Evolutionary conservation across 2,888 invertebrate genomes (phyloP).

Genomic region (Bombyx huttoni): DNA sequence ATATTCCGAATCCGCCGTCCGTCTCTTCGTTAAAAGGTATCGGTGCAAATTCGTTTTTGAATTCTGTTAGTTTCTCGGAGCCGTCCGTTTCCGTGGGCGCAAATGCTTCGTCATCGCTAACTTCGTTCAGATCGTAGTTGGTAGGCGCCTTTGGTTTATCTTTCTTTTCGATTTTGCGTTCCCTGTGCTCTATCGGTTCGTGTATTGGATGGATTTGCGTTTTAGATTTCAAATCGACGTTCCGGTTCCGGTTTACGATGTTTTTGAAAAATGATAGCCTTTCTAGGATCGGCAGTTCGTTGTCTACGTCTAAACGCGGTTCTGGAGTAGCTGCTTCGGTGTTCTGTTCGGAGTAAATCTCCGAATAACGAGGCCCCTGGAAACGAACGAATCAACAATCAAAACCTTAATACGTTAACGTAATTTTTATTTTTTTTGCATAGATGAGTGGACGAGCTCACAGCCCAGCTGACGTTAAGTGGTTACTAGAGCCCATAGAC

Average conservation of each 20-base stretch:
- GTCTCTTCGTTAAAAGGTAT: too few relatives aligned
- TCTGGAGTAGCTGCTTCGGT: constrained; percentile 11
- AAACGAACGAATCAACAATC: constrained; percentile 4
- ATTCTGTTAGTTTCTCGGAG: neutral
- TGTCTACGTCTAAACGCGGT: constrained; percentile 13
- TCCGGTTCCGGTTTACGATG: constrained; percentile 33
- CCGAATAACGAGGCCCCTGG: constrained; percentile 42
- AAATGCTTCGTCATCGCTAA: constrained; percentile 2
- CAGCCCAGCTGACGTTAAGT: too few relatives aligned
- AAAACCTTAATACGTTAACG: too few relatives aligned
- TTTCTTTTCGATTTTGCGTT: constrained; percentile 55
- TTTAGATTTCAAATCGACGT: constrained; percentile 30
- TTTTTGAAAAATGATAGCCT: constrained; percentile 54
- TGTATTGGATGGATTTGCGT: constrained; percentile 52
- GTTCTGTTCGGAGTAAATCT: constrained; percentile 17
- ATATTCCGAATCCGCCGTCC: neutral
- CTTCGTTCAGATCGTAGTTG: neutral
- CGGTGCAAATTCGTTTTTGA: neutral
- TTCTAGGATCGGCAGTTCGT: constrained; percentile 38
- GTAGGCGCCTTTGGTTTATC: constrained; percentile 35
- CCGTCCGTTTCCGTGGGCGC: neutral
- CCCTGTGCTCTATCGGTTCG: constrained; percentile 37
- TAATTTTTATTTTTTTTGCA: too few relatives aligned
- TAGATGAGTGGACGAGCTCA: too few relatives aligned
- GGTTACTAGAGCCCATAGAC: too few relatives aligned